Percentiles rank a stretch among this genome's conserved stretches.
These are phyloP conservation scores for Carduelis carduelis DNA, from an alignment of 2,797 vertebrate species.

Conservation along the genomic window DNA sequence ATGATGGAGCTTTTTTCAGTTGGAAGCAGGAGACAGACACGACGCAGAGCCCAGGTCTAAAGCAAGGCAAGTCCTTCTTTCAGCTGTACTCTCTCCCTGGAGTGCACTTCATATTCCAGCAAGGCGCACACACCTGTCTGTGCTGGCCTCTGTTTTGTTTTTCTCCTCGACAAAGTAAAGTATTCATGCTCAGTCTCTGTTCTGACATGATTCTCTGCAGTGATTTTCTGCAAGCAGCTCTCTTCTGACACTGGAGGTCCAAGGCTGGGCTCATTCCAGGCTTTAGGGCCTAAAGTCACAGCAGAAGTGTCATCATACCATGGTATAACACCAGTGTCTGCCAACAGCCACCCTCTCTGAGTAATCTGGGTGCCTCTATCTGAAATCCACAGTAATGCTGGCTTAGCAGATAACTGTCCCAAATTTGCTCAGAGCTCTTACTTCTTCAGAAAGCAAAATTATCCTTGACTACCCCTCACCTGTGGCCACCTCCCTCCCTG, in stretches of 20 bases:
- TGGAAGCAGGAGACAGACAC: neutral
- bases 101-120: slow-evolving; percentile 11
- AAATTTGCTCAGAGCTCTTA: neutral
- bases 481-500: neutral
- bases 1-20: neutral
- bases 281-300: neutral
- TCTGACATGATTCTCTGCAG: neutral
- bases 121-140: slow-evolving; percentile 18
- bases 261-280: neutral
- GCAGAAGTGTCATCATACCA: neutral
- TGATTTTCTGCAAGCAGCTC: neutral
- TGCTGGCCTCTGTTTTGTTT: slow-evolving; percentile 19
- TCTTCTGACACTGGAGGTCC: neutral
- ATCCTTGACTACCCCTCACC: neutral
- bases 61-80: neutral
- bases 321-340: neutral
- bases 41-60: neutral
- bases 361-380: neutral
- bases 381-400: neutral
- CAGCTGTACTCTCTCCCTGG: neutral
- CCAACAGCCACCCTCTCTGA: neutral
- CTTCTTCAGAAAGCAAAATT: neutral
- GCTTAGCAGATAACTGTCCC: neutral
- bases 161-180: neutral
- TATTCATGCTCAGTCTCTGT: neutral